These are phyloP conservation scores for Beroe ovata DNA, from an alignment of 37 sponge, comb jelly and placozoan species.

Conservation along the genomic window DNA sequence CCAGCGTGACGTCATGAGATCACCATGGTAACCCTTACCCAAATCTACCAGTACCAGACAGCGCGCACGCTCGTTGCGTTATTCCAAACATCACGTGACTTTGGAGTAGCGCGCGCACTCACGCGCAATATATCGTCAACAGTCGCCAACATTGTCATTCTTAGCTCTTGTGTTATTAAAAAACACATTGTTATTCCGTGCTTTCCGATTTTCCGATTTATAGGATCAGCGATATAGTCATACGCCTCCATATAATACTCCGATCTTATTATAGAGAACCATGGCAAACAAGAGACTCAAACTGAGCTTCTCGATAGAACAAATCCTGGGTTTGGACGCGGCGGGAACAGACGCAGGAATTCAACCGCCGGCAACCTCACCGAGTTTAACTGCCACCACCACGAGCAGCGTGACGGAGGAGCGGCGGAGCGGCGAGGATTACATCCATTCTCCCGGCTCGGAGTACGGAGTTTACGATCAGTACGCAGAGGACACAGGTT, in stretches of 20 bases:
- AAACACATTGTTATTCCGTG: background rate
- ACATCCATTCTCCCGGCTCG: slow-evolving; percentile 7
- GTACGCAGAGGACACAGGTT: too few relatives aligned
- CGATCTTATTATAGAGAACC: too few relatives aligned
- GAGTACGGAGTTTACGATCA: background rate
- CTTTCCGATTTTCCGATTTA: background rate
- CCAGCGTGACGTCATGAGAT: slow-evolving; percentile 6
- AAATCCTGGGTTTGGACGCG: slow-evolving; percentile 18
- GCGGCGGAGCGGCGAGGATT: background rate
- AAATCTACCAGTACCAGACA: too few relatives aligned
- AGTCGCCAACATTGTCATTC: too few relatives aligned
- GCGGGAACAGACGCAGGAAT: background rate
- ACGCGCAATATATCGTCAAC: too few relatives aligned
- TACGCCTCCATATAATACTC: too few relatives aligned
- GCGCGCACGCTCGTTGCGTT: too few relatives aligned
- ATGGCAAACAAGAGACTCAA: slow-evolving; percentile 10
- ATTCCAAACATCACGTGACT: background rate
- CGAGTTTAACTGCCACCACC: background rate
- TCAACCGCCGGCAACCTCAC: background rate
- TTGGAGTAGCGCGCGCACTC: too few relatives aligned
- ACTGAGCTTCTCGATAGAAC: slow-evolving; percentile 43
- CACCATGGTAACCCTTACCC: too few relatives aligned
- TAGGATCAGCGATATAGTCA: too few relatives aligned
- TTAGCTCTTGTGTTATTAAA: too few relatives aligned
- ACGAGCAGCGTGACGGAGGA: background rate